Conservation (phyloP, 2,888 invertebrate species). For the Sarcophaga carnaria region DNA sequence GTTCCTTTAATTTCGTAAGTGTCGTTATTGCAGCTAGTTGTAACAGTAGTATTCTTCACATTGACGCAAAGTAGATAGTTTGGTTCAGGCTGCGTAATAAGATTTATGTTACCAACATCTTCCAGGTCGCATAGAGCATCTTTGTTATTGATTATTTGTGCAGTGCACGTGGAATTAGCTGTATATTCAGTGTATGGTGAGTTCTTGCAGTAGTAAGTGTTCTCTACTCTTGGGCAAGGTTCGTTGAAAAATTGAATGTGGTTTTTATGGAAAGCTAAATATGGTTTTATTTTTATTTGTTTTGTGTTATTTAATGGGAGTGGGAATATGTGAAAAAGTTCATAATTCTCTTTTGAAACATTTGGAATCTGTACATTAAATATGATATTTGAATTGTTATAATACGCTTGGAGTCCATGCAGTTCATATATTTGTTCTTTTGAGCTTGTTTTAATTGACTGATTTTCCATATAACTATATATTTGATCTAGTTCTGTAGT, state of each 20-base stretch:
- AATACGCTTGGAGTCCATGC: slow-evolving; percentile 55
- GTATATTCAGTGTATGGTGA: slow-evolving; percentile 1
- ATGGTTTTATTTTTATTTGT: slow-evolving; percentile 48
- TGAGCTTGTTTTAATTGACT: slow-evolving; percentile 33
- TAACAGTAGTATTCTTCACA: slow-evolving; percentile 2
- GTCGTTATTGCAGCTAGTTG: slow-evolving; percentile 21
- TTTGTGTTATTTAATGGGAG: slow-evolving; percentile 57
- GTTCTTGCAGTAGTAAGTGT: slow-evolving; percentile 39
- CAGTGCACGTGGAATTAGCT: slow-evolving; percentile 26
- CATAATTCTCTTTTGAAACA: slow-evolving; percentile 44
- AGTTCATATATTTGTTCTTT: slow-evolving; percentile 56
- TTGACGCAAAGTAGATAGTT: slow-evolving; percentile 1
- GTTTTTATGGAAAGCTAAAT: slow-evolving; percentile 43
- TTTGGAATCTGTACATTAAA: slow-evolving; percentile 62
- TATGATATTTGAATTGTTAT: slow-evolving; percentile 59
- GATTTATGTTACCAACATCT: slow-evolving; percentile 4
- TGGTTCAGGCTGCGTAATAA: not conserved
- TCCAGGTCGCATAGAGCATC: slow-evolving; percentile 12
- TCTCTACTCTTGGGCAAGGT: slow-evolving; percentile 43
- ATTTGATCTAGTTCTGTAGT: slow-evolving; percentile 50
- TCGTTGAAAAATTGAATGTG: slow-evolving; percentile 46
- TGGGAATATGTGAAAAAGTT: slow-evolving; percentile 53
- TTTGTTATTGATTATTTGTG: slow-evolving; percentile 20
- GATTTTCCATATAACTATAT: no score
- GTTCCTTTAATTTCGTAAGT: not conserved